Percentiles rank a stretch among this genome's conserved stretches.
Evolutionary conservation across 2,113 vertebrate species (phyloP).

Genomic region (Athene cunicularia): DNA sequence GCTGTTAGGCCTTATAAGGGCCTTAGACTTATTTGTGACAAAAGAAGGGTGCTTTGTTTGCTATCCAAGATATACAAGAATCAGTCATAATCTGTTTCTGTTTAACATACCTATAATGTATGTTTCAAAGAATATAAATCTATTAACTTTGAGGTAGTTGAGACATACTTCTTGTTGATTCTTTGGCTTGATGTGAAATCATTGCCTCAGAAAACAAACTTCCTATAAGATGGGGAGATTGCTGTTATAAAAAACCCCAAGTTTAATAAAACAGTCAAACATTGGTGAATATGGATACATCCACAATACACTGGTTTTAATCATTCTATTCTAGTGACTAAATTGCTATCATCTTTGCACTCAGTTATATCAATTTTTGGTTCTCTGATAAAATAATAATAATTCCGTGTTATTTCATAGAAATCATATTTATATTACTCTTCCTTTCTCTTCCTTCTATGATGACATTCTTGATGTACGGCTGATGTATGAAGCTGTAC

Average conservation of each 20-base stretch:
- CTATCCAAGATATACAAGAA: not conserved
- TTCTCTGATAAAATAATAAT: not conserved
- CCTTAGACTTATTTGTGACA: not conserved
- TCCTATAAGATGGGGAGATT: not conserved
- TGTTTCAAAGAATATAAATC: not conserved
- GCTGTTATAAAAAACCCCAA: not conserved
- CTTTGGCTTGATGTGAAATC: not conserved
- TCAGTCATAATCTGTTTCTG: not conserved
- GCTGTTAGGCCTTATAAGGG: not conserved
- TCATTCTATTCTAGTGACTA: not conserved
- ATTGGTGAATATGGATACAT: not conserved
- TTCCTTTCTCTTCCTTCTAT: not conserved
- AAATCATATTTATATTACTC: not conserved
- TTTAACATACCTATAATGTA: not conserved
- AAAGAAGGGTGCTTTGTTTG: not conserved
- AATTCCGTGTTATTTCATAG: not conserved
- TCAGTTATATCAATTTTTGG: not conserved
- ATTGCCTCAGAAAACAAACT: not conserved
- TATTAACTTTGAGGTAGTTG: not conserved
- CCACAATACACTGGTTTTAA: not conserved
- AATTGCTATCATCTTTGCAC: not conserved
- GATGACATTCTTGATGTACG: not conserved
- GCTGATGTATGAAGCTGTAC: not conserved
- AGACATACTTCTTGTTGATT: not conserved
- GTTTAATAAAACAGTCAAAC: constrained; percentile 1